phyloP scores from a whole-genome alignment of 2,113 vertebrate species.

The Machaerirhynchus nigripectus region DNA sequence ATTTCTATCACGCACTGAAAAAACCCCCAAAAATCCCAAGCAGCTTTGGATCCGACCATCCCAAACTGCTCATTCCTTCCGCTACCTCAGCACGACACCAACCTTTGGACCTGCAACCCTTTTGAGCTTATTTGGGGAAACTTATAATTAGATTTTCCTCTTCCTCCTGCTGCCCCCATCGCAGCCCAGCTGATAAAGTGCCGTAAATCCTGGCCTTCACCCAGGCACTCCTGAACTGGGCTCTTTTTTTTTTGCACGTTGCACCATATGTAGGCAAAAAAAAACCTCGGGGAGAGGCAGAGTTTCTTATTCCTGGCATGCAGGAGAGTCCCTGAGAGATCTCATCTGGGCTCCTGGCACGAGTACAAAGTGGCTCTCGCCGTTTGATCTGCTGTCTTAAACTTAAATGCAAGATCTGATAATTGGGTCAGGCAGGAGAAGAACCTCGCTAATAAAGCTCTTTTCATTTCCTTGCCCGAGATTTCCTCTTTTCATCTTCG shows the following conservation, averaged over 20 bases:
- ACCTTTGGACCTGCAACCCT: conserved; percentile 25
- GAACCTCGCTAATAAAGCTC: conserved; percentile 77
- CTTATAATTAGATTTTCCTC: conserved; percentile 66
- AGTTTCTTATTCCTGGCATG: conserved; percentile 73
- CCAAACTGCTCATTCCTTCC: background rate
- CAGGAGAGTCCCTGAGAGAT: conserved; percentile 78
- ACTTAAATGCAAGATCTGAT: conserved; percentile 84
- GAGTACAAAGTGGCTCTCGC: conserved; percentile 81
- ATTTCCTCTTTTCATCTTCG: conserved; percentile 74
- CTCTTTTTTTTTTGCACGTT: conserved; percentile 27
- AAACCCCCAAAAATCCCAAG: background rate
- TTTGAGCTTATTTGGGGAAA: conserved; percentile 61
- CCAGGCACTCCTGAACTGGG: conserved; percentile 55
- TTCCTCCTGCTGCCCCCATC: conserved; percentile 13
- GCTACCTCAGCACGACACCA: background rate
- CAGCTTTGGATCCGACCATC: background rate
- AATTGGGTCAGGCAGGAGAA: conserved; percentile 85
- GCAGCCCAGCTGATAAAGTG: conserved; percentile 62
- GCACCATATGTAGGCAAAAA: conserved; percentile 71
- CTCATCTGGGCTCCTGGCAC: conserved; percentile 86
- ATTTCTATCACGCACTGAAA: background rate
- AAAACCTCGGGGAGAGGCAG: conserved; percentile 59
- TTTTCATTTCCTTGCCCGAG: conserved; percentile 83
- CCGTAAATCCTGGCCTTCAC: conserved; percentile 60
- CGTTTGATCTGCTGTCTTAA: conserved; percentile 87